Percentiles rank a stretch among this genome's conserved stretches.
Evolutionary conservation across 2,113 vertebrate genomes (phyloP).

Genomic region (Megalops atlanticus): DNA sequence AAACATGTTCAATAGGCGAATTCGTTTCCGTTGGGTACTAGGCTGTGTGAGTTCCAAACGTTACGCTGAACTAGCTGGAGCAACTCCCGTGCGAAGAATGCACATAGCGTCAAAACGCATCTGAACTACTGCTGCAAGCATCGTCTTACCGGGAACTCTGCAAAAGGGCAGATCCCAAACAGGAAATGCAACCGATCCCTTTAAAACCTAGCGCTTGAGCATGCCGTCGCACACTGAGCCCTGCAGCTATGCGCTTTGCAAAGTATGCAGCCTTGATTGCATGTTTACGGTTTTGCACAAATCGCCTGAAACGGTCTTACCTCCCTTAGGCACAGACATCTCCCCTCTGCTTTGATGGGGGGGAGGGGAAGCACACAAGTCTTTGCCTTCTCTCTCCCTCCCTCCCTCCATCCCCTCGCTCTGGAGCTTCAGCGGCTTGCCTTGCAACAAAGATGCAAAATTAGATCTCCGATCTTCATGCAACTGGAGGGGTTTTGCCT

Average conservation of each 20-base stretch:
- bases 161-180: slow-evolving; percentile 81
- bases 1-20: neutral
- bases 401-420: slow-evolving; percentile 73
- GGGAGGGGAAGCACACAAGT: slow-evolving; percentile 93
- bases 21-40: neutral
- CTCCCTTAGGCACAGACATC: slow-evolving; percentile 90
- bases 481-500: slow-evolving; percentile 80
- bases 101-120: slow-evolving; percentile 73
- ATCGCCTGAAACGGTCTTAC: slow-evolving; percentile 79
- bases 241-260: slow-evolving; percentile 77
- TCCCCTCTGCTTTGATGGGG: slow-evolving; percentile 87
- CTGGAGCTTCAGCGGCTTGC: slow-evolving; percentile 75
- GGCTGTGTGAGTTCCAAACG: neutral
- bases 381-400: slow-evolving; percentile 89
- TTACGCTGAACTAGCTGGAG: neutral
- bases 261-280: slow-evolving; percentile 77
- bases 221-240: slow-evolving; percentile 80
- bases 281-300: slow-evolving; percentile 68
- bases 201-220: slow-evolving; percentile 78
- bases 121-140: slow-evolving; percentile 67
- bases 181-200: slow-evolving; percentile 89
- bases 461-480: slow-evolving; percentile 83
- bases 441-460: slow-evolving; percentile 93
- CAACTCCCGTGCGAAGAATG: slow-evolving; percentile 70
- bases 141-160: slow-evolving; percentile 87